Evolutionary conservation across 1,140 invertebrate genomes (phyloP).

Genomic region (Lepidurus couesii): DNA sequence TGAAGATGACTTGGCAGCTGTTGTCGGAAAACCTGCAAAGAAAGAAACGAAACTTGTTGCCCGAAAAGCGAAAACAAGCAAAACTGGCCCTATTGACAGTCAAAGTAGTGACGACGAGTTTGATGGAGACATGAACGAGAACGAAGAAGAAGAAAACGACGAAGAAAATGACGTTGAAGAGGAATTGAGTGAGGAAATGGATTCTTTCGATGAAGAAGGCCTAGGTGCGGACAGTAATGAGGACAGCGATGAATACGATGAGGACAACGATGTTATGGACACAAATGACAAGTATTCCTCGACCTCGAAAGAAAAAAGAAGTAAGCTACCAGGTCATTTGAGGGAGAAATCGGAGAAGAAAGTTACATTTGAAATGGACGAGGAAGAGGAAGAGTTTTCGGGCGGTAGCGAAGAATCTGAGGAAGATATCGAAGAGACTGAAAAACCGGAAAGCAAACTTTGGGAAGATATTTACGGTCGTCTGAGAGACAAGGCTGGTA

Average conservation of each 20-base stretch:
- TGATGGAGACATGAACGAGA: slow-evolving; percentile 39
- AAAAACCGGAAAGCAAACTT: slow-evolving; percentile 39
- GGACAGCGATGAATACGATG: slow-evolving; percentile 35
- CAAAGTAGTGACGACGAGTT: slow-evolving; percentile 31
- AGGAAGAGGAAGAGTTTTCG: background rate
- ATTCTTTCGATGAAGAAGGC: slow-evolving; percentile 37
- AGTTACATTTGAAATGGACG: background rate
- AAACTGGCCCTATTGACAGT: slow-evolving; percentile 14
- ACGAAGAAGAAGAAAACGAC: slow-evolving; percentile 40
- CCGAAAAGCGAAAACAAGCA: slow-evolving; percentile 38
- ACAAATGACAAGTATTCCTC: slow-evolving; percentile 33
- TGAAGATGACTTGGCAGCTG: slow-evolving; percentile 55
- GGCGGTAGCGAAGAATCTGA: background rate
- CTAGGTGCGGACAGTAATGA: slow-evolving; percentile 37
- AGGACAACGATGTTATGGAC: slow-evolving; percentile 34
- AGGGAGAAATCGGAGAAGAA: slow-evolving; percentile 28
- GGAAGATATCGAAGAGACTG: background rate
- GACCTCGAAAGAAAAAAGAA: slow-evolving; percentile 36
- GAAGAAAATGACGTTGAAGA: slow-evolving; percentile 33
- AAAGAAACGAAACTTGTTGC: slow-evolving; percentile 42
- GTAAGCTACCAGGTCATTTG: slow-evolving; percentile 33
- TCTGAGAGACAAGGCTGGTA: slow-evolving; percentile 69
- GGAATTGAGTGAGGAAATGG: slow-evolving; percentile 31
- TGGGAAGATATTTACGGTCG: slow-evolving; percentile 95
- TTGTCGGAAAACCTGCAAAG: slow-evolving; percentile 44